Base-by-base conservation (phyloP, 2,797 vertebrate species). In the Dermochelys coriacea region DNA sequence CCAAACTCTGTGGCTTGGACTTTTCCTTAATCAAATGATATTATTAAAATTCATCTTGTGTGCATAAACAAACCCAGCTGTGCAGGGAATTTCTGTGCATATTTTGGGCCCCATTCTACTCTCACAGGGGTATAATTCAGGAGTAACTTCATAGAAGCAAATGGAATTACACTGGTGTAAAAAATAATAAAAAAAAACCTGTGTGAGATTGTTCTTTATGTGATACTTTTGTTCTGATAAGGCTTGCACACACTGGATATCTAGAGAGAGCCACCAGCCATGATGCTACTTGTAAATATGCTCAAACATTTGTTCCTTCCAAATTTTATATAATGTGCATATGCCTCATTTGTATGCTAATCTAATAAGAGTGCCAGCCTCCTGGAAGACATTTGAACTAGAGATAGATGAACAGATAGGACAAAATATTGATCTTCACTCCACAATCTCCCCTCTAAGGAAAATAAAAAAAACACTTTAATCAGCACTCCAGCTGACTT, bases 51-150 rank as follows among this genome's bases (percentile, higher is more conserved):
- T 85, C 92, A 88, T 96, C 96, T 96, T 82, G 81, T 97, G 87
- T 92, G 80, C 95, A 84, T 96, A 97, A 97, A 87, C 93, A 95
- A 84, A 95, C 93, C 93, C 96, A 96, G 94, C 95, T 97, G 96
- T 93, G 52, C n/a, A 18, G 81, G 90, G 41, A 91, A 88, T 95
- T 96, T 95, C 45, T 88, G 87, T 85, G 84, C 93, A 80, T 94
- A 91, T 37, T 71, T 1, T 95, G 29, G 82, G 16, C n/a, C 71
- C 93, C 92, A 54, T 52, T 96, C 12, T 47, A 74, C 21, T 45
- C 94, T 95, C 85, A 74, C 18, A 64, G 57, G 79, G 82, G 90
- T 86, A 88, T 78, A 93, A 93, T 93, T 96, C 84, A 90, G 84
- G 78, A 85, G 57, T 84, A 89, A 89, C 71, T 95, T 89, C 85